phyloP scores from a whole-genome alignment of 2,888 invertebrate species.

The Pterostichus madidus region DNA sequence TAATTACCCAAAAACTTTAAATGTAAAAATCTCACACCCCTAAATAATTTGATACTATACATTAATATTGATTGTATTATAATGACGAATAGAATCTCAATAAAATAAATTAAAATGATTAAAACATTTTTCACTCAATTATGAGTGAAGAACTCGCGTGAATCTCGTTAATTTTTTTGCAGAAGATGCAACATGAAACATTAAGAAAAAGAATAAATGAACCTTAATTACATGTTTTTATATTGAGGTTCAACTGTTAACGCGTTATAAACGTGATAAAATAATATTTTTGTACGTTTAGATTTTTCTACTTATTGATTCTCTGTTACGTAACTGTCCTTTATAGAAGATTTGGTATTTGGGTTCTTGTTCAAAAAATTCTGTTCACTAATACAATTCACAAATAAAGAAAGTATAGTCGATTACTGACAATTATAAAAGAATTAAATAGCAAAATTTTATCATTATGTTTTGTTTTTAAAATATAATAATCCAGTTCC shows the following conservation, averaged over 20 bases:
- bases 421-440: no score
- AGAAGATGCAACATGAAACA: background rate
- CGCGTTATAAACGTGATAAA: slow-evolving; percentile 2
- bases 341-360: slow-evolving; percentile 42
- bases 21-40: no score
- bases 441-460: no score
- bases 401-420: no score
- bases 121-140: no score
- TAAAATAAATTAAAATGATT: no score
- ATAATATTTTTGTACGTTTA: slow-evolving; percentile 39
- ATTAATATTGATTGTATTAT: no score
- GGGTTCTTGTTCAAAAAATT: no score
- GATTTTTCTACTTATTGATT: slow-evolving; percentile 59
- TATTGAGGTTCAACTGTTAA: slow-evolving; percentile 6
- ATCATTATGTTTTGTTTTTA: background rate
- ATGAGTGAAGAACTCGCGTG: slow-evolving; percentile 3
- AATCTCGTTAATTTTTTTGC: slow-evolving; percentile 11
- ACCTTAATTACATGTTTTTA: slow-evolving; percentile 10
- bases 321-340: slow-evolving; percentile 56
- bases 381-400: no score
- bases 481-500: background rate
- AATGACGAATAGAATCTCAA: no score
- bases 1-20: no score
- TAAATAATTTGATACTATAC: no score
- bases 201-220: slow-evolving; percentile 17